Percentiles rank a stretch among this genome's conserved stretches.
These are phyloP conservation scores for Porites australiensis DNA, from an alignment of 64 coral and sea anemone genomes.

Conservation along the genomic window DNA sequence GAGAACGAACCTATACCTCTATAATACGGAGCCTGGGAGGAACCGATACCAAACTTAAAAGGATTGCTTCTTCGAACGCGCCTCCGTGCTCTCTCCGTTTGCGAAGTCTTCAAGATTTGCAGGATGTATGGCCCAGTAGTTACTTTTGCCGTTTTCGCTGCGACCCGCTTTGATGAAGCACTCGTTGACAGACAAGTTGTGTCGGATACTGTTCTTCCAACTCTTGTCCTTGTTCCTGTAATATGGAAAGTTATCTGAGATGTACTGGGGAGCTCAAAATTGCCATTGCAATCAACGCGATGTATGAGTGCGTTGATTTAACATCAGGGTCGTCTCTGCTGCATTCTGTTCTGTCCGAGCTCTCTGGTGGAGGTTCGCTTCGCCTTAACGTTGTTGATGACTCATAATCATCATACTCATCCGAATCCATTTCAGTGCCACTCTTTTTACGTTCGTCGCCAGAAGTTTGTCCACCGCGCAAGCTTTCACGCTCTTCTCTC, in stretches of 20 bases:
- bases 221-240: constrained; percentile 99
- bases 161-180: constrained; percentile 98
- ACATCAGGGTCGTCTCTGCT: constrained; percentile 69
- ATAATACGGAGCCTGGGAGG: constrained; percentile 51
- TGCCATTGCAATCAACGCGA: constrained; percentile 97
- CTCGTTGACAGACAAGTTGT: constrained; percentile 96
- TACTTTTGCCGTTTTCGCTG: constrained; percentile 98
- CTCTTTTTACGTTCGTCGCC: constrained; percentile 6
- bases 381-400: not conserved
- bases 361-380: not conserved
- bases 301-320: constrained; percentile 96
- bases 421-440: not conserved
- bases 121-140: constrained; percentile 98
- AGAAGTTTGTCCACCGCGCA: not conserved
- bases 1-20: constrained; percentile 56
- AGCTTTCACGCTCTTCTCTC: not conserved
- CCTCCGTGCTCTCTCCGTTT: constrained; percentile 93
- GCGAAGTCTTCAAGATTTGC: constrained; percentile 97
- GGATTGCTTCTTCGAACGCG: constrained; percentile 88
- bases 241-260: constrained; percentile 96
- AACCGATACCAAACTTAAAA: constrained; percentile 70
- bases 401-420: not conserved
- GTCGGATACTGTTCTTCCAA: constrained; percentile 96
- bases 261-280: constrained; percentile 92
- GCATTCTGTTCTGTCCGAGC: constrained; percentile 36